phyloP scores from a whole-genome alignment of 2,113 vertebrate genomes.

The Podocnemis expansa region DNA sequence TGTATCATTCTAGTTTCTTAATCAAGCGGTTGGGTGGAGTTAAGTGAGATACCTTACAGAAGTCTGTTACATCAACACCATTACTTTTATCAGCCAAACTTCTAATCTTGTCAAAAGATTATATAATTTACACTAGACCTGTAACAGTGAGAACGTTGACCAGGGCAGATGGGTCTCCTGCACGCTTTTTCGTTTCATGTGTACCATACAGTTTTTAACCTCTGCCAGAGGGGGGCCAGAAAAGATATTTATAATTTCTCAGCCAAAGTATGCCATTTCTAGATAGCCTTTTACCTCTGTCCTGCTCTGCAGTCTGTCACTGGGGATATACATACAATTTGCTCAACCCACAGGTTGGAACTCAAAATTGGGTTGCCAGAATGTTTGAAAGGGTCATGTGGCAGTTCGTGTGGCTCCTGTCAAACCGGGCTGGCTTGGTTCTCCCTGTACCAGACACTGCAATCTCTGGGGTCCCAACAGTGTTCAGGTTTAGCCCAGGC shows the following conservation, averaged over 20 bases:
- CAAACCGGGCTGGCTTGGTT: background rate
- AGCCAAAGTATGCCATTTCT: constrained; percentile 16
- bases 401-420: background rate
- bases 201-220: background rate
- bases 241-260: constrained; percentile 40
- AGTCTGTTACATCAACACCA: background rate
- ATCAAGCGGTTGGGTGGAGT: background rate
- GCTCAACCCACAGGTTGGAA: background rate
- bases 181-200: no score
- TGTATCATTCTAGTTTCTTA: background rate
- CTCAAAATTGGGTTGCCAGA: no score
- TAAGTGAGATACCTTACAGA: background rate
- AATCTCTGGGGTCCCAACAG: no score
- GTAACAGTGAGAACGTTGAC: background rate
- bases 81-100: background rate
- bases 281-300: background rate
- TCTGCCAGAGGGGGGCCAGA: background rate
- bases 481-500: no score
- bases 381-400: background rate
- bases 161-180: background rate
- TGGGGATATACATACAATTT: background rate
- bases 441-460: background rate
- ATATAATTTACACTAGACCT: background rate
- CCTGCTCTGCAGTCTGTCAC: background rate
- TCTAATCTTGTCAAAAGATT: background rate